Percentiles rank a stretch among this genome's conserved stretches.
Conservation (phyloP, 2,113 vertebrate species). For the Sturnus vulgaris region DNA sequence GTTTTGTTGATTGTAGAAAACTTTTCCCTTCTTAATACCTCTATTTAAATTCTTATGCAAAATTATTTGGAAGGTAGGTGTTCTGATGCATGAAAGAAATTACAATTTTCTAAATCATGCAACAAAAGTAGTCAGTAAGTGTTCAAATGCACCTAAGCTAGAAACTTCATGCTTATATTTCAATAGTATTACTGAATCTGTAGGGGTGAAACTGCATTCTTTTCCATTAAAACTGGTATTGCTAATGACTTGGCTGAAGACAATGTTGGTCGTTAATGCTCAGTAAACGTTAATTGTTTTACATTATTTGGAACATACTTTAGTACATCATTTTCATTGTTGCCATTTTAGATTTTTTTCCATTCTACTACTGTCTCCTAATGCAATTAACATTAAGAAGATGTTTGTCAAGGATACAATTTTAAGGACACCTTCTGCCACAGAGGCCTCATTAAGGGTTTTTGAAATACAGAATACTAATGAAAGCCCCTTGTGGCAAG, state of each 20-base stretch:
- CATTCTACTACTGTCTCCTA: neutral
- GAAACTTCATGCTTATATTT: neutral
- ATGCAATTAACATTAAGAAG: slow-evolving; percentile 24
- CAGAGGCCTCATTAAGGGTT: neutral
- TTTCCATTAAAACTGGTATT: neutral
- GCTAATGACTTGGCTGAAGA: neutral
- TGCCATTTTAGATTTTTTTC: neutral
- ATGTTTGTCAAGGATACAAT: slow-evolving; percentile 14
- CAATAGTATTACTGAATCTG: neutral
- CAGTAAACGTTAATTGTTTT: neutral
- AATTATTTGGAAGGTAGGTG: neutral
- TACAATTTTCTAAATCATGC: neutral
- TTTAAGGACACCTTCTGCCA: slow-evolving; percentile 20
- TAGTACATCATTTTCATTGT: neutral
- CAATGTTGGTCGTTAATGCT: neutral
- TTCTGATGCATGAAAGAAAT: neutral
- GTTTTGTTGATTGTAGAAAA: neutral
- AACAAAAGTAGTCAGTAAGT: neutral
- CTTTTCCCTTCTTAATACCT: neutral
- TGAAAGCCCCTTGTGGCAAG: slow-evolving; percentile 18
- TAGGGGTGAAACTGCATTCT: neutral
- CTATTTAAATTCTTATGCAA: neutral
- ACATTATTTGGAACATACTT: neutral
- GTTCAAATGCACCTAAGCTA: neutral
- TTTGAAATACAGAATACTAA: slow-evolving; percentile 35